Evolutionary conservation across 2,113 vertebrate genomes (phyloP), one percentile per base, ranked within the genome.

Genomic region (Paramisgurnus dabryanus): DNA sequence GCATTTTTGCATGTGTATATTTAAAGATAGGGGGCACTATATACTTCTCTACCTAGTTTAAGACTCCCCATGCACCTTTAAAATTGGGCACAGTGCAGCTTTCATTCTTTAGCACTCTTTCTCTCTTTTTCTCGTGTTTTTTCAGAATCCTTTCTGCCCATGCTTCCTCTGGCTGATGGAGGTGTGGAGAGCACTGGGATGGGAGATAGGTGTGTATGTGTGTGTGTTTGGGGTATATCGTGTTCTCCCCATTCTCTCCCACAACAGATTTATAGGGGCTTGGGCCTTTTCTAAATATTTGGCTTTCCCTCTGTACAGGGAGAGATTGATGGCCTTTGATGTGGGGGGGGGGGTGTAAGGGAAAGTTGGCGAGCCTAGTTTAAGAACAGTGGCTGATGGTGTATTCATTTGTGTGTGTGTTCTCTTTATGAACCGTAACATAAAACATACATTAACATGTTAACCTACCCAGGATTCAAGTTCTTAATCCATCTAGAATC

Each of bases 201-300:
- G 60, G 66, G 18, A 57, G 87, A 81, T 57, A 85, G 87, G 85
- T 86, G 85, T 80, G 78, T 70, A 73, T 34, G 57, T 87, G 85
- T 67, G 83, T 85, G 85, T 87, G 85, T 79, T 75, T 39, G 73
- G 77, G 82, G 58, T 72, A 87, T 92, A 93, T 93, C 92, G 82
- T 89, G 86, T 91, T 92, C 91, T 87, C 90, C 70, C 80, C 58
- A 88, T 86, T 92, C 87, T 91, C 90, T 88, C 86, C 89, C 88
- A 79, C 89, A 90, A 88, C 90, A 92, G 93, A 94, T 94, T 93
- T 93, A 94, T 93, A 91, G 90, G 87, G 90, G 85, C 92, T 92
- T 88, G 86, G 90, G 87, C 88, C 92, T 92, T 93, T 89, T 93
- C 90, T 93, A 94, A 94, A 93, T 93, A 93, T 94, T 93, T 93